These are phyloP conservation scores for Diabrotica balteata DNA, from an alignment of 2,888 invertebrate genomes.

Conservation along the genomic window DNA sequence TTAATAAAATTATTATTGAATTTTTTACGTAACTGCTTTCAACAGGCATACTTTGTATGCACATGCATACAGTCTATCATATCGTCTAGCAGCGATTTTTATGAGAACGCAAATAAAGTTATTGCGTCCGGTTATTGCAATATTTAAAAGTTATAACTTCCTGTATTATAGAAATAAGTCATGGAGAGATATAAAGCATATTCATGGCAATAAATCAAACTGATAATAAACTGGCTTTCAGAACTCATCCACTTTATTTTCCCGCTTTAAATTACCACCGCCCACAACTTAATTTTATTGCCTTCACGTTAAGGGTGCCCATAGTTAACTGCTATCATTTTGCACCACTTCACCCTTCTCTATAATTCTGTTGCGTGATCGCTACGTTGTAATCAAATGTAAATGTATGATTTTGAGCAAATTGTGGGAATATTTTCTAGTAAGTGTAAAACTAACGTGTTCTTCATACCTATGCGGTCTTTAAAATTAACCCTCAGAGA, in stretches of 20 bases:
- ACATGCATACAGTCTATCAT: no score
- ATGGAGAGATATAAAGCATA: constrained; percentile 10
- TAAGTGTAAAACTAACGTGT: constrained; percentile 8
- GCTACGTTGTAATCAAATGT: constrained; percentile 34
- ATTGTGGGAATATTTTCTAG: constrained; percentile 17
- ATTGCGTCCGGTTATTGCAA: background rate
- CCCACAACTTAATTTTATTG: constrained; percentile 55
- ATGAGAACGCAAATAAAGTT: no score
- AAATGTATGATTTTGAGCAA: constrained; percentile 13
- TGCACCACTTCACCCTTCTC: constrained; percentile 28
- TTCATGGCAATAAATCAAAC: constrained; percentile 20
- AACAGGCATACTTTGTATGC: no score
- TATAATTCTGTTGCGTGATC: constrained; percentile 31
- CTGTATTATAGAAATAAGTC: constrained; percentile 1
- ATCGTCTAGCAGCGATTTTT: no score
- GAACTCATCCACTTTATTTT: constrained; percentile 31
- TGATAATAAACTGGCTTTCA: constrained; percentile 25
- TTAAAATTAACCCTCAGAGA: no score
- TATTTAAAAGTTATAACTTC: constrained; percentile 21
- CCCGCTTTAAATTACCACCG: constrained; percentile 42
- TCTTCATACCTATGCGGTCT: no score
- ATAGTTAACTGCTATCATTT: constrained; percentile 33
- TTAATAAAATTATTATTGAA: background rate
- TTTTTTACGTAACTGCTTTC: background rate
- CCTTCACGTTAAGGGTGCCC: constrained; percentile 31